A percentile compares a stretch with the other conserved stretches of the same genome.
phyloP scores from a whole-genome alignment of 2,888 invertebrate species.

The Nomada fabriciana region DNA sequence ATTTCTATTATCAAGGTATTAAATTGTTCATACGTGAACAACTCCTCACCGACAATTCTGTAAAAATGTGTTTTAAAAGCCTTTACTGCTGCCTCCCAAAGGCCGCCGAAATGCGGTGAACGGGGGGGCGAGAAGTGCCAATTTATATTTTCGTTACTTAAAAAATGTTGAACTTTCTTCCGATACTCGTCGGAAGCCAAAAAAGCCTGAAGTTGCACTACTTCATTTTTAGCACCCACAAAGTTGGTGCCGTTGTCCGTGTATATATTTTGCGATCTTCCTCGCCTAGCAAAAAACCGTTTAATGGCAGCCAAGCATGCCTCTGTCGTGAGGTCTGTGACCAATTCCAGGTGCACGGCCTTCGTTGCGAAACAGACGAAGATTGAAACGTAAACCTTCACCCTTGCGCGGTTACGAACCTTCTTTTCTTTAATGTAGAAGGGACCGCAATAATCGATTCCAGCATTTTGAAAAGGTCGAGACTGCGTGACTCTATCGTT shows the following conservation, averaged over 20 bases:
- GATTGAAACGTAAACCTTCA: no score
- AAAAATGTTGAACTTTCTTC: not conserved
- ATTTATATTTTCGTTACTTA: not conserved
- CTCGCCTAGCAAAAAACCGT: no score
- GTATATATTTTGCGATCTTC: no score
- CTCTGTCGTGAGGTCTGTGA: no score
- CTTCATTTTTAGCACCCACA: not conserved
- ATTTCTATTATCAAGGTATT: not conserved
- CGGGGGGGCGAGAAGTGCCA: slow-evolving; percentile 23
- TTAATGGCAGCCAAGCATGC: no score
- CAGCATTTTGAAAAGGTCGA: no score
- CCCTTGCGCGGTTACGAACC: no score
- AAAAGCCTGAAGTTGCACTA: not conserved
- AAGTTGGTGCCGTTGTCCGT: no score
- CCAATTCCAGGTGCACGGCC: no score
- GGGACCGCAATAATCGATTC: no score
- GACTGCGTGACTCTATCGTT: not conserved
- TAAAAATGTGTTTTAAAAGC: slow-evolving; percentile 4
- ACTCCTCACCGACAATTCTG: not conserved
- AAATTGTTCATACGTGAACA: slow-evolving; percentile 5
- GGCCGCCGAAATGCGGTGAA: slow-evolving; percentile 11
- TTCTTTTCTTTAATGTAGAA: no score
- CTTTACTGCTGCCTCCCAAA: not conserved
- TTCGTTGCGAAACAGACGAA: no score
- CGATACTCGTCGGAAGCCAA: not conserved